A percentile compares a stretch with the other conserved stretches of the same genome.
These are phyloP conservation scores for Augochlora pura DNA, from an alignment of 1,140 invertebrate genomes.

Conservation along the genomic window DNA sequence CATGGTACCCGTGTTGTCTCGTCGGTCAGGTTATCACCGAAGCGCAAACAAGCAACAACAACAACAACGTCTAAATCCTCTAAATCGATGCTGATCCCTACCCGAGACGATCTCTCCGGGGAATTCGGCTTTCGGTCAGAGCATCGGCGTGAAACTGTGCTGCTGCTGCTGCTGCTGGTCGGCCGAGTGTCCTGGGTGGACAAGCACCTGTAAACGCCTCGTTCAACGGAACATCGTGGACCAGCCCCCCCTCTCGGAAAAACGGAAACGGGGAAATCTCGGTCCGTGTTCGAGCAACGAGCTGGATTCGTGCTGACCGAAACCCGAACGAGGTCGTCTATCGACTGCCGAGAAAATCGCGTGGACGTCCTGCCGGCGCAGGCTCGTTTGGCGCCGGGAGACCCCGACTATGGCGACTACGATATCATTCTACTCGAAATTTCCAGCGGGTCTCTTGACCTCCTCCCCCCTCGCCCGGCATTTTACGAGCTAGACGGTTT, in stretches of 20 bases:
- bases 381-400: slow-evolving; percentile 49
- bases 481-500: too few relatives aligned
- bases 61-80: neutral
- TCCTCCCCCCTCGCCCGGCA: neutral
- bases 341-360: slow-evolving; percentile 62
- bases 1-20: too few relatives aligned
- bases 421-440: slow-evolving; percentile 6
- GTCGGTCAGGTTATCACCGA: neutral
- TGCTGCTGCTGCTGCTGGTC: too few relatives aligned
- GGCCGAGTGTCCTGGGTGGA: neutral
- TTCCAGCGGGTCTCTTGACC: neutral
- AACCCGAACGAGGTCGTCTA: slow-evolving; percentile 53
- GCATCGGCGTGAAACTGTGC: neutral
- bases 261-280: too few relatives aligned
- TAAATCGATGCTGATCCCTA: neutral
- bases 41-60: too few relatives aligned
- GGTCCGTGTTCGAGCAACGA: neutral
- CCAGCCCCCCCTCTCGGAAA: too few relatives aligned
- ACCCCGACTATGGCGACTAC: neutral
- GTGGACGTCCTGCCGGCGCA: slow-evolving; percentile 56
- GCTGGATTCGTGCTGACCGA: neutral
- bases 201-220: slow-evolving; percentile 15
- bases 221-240: neutral
- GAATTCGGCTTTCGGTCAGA: neutral
- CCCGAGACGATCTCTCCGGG: neutral